Percentiles rank a stretch among this genome's conserved stretches.
phyloP scores from a whole-genome alignment of 2,113 vertebrate genomes.

The Oreochromis tanganicae region DNA sequence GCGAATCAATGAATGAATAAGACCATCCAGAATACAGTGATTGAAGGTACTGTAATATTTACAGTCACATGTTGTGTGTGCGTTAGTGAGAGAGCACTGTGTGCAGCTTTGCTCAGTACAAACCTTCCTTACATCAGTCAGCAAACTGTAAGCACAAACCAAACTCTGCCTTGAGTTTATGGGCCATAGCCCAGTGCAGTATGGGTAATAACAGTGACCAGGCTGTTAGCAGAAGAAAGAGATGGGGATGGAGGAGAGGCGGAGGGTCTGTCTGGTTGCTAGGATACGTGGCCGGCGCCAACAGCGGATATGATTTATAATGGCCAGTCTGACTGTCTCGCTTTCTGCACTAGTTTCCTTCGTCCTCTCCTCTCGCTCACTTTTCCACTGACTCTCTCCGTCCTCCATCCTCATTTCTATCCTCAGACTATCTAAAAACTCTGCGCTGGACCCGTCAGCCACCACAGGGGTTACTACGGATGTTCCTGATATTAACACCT shows the following conservation, averaged over 20 bases:
- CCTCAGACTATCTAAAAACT: conserved; percentile 18
- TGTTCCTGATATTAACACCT: conserved; percentile 4
- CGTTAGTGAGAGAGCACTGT: neutral
- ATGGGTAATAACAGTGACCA: conserved; percentile 61
- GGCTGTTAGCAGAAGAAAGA: conserved; percentile 49
- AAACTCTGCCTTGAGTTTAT: conserved; percentile 28
- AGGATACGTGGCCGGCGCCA: conserved; percentile 68
- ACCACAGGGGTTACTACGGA: conserved; percentile 7
- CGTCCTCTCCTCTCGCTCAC: conserved; percentile 49
- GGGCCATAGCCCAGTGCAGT: conserved; percentile 49
- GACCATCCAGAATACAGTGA: neutral
- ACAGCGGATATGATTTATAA: conserved; percentile 73
- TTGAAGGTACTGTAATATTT: neutral
- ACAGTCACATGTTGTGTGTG: neutral
- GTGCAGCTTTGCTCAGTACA: neutral
- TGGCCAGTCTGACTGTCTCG: conserved; percentile 64
- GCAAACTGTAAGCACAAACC: conserved; percentile 6
- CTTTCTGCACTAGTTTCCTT: conserved; percentile 60
- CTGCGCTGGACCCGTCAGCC: conserved; percentile 11
- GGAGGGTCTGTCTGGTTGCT: conserved; percentile 70
- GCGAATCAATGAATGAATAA: neutral
- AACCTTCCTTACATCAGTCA: neutral
- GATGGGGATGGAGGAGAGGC: conserved; percentile 44
- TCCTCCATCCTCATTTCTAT: conserved; percentile 25
- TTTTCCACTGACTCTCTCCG: conserved; percentile 35